Base-by-base conservation (phyloP, 2,797 vertebrate genomes). In the Chelon labrosus region DNA sequence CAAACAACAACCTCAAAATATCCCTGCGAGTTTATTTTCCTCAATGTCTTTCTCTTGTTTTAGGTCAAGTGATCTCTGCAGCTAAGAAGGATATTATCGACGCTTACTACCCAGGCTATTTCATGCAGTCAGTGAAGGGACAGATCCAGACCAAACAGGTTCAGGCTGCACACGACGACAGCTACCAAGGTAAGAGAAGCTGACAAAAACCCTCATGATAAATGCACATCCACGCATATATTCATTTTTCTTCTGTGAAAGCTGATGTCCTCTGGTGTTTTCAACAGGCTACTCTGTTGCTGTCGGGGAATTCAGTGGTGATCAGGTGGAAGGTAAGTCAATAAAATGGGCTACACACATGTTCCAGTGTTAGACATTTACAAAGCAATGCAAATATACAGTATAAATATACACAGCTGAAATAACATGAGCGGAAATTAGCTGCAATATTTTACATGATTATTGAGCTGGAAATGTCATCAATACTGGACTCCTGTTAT, bases 51-150 rank as follows among this genome's bases (percentile, higher is more conserved):
- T 57, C 46, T 54, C 20, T 41, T 4, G 49, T 42, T 39, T 47
- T 70, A 97, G 97, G 97, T 82, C 96, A 98, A 89, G 93, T 98
- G 88, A 93, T 98, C 53, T 95, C 97, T 0, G 97, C 97, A 35
- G 91, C 95, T 0, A 96, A 96, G 77, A 92, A 96, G 70, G 92
- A 97, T 75, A 97, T 98, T 7, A 85, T 94, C 52, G 83, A 92
- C 19, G 92, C 94, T 0, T 96, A 95, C 71, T 95, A 96, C 88
- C 95, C 96, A 0, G 94, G 94, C 5, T 98, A 94, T 77, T 95
- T 97, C 44, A 93, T 97, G 77, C 95, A 96, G 83, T 93, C 89
- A 12, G 96, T 97, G 60, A 58, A 71, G 17, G 95, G 94, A 3
- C 96, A 97, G 84, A 92, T 96, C 63, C 93, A 96, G 88, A 98